Base-by-base conservation (phyloP, 2,888 invertebrate species). In the Sminthurinus aureus region DNA sequence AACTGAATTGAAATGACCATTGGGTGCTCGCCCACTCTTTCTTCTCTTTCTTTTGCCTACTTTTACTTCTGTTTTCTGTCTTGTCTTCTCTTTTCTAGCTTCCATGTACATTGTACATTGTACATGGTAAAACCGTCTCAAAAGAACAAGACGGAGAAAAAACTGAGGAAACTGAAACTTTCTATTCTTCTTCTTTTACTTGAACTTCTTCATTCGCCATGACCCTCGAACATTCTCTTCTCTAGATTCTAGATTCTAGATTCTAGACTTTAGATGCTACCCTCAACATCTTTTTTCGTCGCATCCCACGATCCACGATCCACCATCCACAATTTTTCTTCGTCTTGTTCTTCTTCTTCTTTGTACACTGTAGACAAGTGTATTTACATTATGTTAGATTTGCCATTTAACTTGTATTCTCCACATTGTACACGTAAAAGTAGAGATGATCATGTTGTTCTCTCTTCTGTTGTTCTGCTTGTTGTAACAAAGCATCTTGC, bases 1-100 rank as follows among this genome's bases (percentile, higher is more conserved):
- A 78, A 83, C 78, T 83, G 71, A 78, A 83, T 83, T 83, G 83
- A 83, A 83, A 83, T 83, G 83, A 83, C 83, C 83, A 79, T 78
- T 78, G 77, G 82, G 82, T 77, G 82, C 78, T 77, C 81, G 58
- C 75, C 66, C 58, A 50, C 74, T 24, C 24, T 26, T 22, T 71
- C 71, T 77, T 78, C 69, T 71, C 71, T 82, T 78, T 78, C 69
- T 64, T 38, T 38, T 66, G 71, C 71, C 26, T 50, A 75, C 75
- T 6, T 38, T 6, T 38, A 4, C 38, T 38, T 38, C 38, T 38
- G 38, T n/a, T n/a, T n/a, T n/a, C n/a, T n/a, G n/a, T n/a, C n/a
- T n/a, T n/a, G n/a, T 71, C 71, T 77, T 78, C 69, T 71, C 71
- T 82, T 78, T 78, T 64, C 26, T 38, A 38, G 71, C 71, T n/a